phyloP scores from a whole-genome alignment of 1,140 invertebrate species.

The Drosophila santomea region DNA sequence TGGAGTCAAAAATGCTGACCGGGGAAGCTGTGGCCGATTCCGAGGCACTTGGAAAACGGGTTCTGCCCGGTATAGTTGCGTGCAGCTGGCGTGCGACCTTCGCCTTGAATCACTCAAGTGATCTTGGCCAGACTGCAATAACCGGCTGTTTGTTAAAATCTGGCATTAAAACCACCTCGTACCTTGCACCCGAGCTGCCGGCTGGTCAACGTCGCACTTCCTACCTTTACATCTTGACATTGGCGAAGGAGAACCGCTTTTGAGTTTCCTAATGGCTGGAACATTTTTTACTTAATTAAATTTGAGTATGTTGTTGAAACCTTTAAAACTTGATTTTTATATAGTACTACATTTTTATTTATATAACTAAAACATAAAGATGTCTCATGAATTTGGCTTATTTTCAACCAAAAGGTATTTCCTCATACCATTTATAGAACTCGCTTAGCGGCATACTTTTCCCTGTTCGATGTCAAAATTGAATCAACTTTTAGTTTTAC shows the following conservation, averaged over 20 bases:
- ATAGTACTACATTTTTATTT: neutral
- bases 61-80: constrained; percentile 38
- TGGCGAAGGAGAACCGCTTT: constrained; percentile 1
- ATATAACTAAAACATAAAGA: neutral
- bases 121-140: constrained; percentile 37
- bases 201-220: constrained; percentile 15
- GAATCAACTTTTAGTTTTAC: constrained; percentile 29
- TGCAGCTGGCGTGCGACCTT: constrained; percentile 39
- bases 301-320: neutral
- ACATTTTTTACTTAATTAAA: constrained; percentile 1
- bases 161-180: constrained; percentile 21
- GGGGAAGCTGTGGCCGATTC: constrained; percentile 57
- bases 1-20: constrained; percentile 10
- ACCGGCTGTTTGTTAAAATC: constrained; percentile 28
- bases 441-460: neutral
- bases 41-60: constrained; percentile 31
- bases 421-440: constrained; percentile 12
- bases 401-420: constrained; percentile 5
- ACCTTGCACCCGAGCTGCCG: constrained; percentile 19
- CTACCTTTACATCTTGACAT: constrained; percentile 27
- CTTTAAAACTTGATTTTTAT: neutral
- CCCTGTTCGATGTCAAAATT: constrained; percentile 24
- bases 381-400: constrained; percentile 6
- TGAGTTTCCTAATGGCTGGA: neutral
- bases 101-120: constrained; percentile 50